Percentiles rank a stretch among this genome's conserved stretches.
Conservation (phyloP, 23 tunicate species). For the Ascidia mentula region DNA sequence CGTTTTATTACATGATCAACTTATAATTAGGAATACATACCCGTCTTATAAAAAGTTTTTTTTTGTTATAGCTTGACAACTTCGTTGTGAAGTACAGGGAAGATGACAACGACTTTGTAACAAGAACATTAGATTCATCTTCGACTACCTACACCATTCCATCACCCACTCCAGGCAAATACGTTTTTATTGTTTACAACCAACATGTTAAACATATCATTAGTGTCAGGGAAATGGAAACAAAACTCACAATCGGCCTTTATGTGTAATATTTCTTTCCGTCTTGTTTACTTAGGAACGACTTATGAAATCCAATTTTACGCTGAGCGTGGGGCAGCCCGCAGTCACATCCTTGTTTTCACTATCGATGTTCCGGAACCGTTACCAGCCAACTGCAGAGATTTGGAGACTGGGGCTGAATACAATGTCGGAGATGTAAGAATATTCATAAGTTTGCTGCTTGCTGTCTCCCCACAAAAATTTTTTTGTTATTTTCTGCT, state of each 20-base stretch:
- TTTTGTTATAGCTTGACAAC: neutral
- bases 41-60: neutral
- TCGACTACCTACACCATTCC: neutral
- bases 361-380: neutral
- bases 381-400: neutral
- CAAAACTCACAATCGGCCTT: no score
- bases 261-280: no score
- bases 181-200: neutral
- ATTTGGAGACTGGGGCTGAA: neutral
- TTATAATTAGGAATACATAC: no score
- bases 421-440: neutral
- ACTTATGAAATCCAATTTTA: neutral
- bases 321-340: neutral
- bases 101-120: neutral
- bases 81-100: neutral
- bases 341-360: neutral
- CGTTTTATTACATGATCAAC: no score
- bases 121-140: neutral
- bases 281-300: neutral
- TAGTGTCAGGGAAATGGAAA: no score
- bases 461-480: no score
- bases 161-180: conserved; percentile 1
- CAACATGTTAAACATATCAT: no score
- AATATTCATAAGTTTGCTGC: no score
- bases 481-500: no score